phyloP scores from a whole-genome alignment of 37 sponge, comb jelly and placozoan genomes.

The Beroe ovata region DNA sequence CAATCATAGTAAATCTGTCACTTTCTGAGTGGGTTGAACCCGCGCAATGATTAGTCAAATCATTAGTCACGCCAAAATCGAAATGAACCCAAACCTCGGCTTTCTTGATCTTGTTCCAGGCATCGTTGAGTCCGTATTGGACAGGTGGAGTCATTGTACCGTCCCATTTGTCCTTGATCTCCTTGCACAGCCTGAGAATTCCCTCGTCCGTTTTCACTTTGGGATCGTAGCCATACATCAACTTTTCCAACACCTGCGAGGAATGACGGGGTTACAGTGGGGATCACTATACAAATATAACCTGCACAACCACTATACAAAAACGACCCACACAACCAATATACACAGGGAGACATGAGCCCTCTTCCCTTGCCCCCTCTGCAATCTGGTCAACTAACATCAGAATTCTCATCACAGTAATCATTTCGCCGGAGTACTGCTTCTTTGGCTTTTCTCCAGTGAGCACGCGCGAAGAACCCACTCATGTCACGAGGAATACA shows the following conservation, averaged over 20 bases:
- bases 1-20: too few species aligned
- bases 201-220: slow-evolving; percentile 44
- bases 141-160: slow-evolving; percentile 42
- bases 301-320: too few species aligned
- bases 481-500: too few species aligned
- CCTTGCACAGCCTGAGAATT: slow-evolving; percentile 53
- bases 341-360: too few species aligned
- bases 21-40: too few species aligned
- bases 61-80: too few species aligned
- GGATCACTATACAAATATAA: too few species aligned
- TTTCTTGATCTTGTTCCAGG: slow-evolving; percentile 53
- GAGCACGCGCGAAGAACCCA: slow-evolving; percentile 29
- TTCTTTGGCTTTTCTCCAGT: slow-evolving; percentile 60
- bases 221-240: slow-evolving; percentile 65
- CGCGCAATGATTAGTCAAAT: too few species aligned
- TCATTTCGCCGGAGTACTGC: slow-evolving; percentile 6
- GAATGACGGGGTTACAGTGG: too few species aligned
- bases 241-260: slow-evolving; percentile 26
- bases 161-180: slow-evolving; percentile 56
- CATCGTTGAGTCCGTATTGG: slow-evolving; percentile 60
- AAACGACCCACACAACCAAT: too few species aligned
- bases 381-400: too few species aligned
- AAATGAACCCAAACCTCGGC: slow-evolving; percentile 67
- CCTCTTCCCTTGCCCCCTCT: too few species aligned
- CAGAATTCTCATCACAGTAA: slow-evolving; percentile 35